Evolutionary conservation across 1,140 invertebrate species (phyloP).

Genomic region (Hyles euphorbiae): DNA sequence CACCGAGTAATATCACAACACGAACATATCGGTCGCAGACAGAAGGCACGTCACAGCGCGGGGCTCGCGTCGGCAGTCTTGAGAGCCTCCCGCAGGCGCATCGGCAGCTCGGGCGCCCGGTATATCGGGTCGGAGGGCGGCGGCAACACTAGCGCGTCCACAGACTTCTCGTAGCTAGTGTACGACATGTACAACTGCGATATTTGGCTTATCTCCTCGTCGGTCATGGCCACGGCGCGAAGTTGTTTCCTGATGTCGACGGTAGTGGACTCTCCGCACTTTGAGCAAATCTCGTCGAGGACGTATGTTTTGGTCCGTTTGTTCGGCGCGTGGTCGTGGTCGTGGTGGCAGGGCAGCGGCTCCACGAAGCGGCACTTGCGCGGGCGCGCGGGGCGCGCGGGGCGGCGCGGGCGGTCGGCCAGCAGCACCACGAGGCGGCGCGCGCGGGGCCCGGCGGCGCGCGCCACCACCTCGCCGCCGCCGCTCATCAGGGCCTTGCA

Average conservation of each 20-base stretch:
- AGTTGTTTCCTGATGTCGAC: conserved; percentile 52
- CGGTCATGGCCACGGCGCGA: conserved; percentile 47
- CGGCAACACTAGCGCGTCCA: conserved; percentile 46
- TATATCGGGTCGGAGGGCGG: conserved; percentile 59
- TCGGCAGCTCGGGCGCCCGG: conserved; percentile 49
- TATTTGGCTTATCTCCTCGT: conserved; percentile 53
- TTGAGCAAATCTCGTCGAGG: conserved; percentile 45
- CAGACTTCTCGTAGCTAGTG: conserved; percentile 51
- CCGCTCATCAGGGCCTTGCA: conserved; percentile 55
- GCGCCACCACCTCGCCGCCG: conserved; percentile 53
- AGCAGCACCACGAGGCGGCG: conserved; percentile 40
- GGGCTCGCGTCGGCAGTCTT: conserved; percentile 32
- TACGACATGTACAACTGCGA: conserved; percentile 53
- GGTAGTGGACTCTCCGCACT: conserved; percentile 49
- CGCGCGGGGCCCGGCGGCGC: conserved; percentile 27
- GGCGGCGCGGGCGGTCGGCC: conserved; percentile 28
- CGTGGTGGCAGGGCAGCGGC: conserved; percentile 46
- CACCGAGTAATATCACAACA: conserved; percentile 37
- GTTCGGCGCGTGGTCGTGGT: conserved; percentile 30
- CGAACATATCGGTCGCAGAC: conserved; percentile 7
- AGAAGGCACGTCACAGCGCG: conserved; percentile 33
- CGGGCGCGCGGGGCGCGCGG: conserved; percentile 19
- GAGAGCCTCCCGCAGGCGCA: conserved; percentile 37
- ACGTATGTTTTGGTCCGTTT: conserved; percentile 35
- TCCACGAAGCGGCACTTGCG: conserved; percentile 49